phyloP scores from a whole-genome alignment of 2,888 invertebrate species.

The Scaptomyza reducta region DNA sequence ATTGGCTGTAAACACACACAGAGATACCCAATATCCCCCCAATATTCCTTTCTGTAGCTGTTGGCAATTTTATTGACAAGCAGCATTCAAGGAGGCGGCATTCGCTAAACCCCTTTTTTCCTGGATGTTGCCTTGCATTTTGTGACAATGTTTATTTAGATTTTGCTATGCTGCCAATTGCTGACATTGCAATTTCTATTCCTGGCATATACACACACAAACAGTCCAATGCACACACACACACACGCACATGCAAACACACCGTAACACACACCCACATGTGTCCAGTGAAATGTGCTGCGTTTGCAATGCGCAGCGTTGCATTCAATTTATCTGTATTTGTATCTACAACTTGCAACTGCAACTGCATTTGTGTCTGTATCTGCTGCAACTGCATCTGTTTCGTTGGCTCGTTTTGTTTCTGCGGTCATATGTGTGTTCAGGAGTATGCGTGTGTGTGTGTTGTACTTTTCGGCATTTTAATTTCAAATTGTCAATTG shows the following conservation, averaged over 20 bases:
- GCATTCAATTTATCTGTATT: conserved; percentile 64
- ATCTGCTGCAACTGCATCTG: conserved; percentile 14
- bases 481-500: conserved; percentile 79
- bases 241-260: conserved; percentile 20
- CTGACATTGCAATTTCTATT: conserved; percentile 81
- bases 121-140: conserved; percentile 64
- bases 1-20: conserved; percentile 52
- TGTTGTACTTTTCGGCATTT: conserved; percentile 77
- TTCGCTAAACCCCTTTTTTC: conserved; percentile 46
- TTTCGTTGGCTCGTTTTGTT: conserved; percentile 48
- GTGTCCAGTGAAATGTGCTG: conserved; percentile 61
- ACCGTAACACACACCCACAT: conserved; percentile 18
- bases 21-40: background rate
- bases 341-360: conserved; percentile 15
- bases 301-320: conserved; percentile 68
- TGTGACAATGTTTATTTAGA: conserved; percentile 81
- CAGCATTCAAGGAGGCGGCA: conserved; percentile 41
- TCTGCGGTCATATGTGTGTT: conserved; percentile 51
- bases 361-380: conserved; percentile 15
- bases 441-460: background rate
- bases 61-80: conserved; percentile 76
- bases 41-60: conserved; percentile 44
- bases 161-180: conserved; percentile 81
- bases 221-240: conserved; percentile 47
- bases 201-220: conserved; percentile 51